Base-by-base conservation (phyloP, 2,888 invertebrate genomes). In the Acleris literana region DNA sequence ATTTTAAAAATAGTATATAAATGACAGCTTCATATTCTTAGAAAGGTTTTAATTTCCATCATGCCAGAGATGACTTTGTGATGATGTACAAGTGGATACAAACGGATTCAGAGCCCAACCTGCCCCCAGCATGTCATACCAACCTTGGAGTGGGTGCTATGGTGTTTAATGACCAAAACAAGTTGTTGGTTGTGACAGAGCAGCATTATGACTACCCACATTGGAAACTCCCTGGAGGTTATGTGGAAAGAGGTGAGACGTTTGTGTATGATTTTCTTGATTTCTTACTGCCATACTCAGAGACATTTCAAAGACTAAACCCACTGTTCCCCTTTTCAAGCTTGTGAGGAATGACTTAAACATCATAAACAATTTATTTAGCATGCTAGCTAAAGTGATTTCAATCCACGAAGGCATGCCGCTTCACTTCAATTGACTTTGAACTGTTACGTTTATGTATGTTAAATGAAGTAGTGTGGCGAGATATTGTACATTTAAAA, bases 201-300 rank as follows among this genome's bases (percentile, higher is more conserved):
- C 95, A 94, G 79, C 94, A 94, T 80, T 93, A 93, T 75, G 84
- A 92, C 17, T 87, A 90, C 64, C 93, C 94, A 2, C 94, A 95
- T 76, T 98, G 98, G 98, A 99, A 99, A 87, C 90, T 98, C 9
- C 98, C 99, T 16, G 98, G 99, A 62, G 98, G 98, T 61, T 97
- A 96, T 89, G 97, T 97, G 17, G 97, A 98, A 81, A 95, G 95
- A 86, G 95, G 97, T 96, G 84, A 78, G 69, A 60, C 57, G 39
- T 64, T 39, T 39, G 39, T 11, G 11, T 13, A 39, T 13, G 13
- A 39, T 39, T 39, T 39, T 4, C 39, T 39, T 13, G 13, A 39
- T 11, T 39, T 39, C 13, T 39, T 39, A 33, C 11, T 33, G 33
- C 33, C 33, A 33, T 33, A 1, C 11, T 25, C 25, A 1, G 25